Evolutionary conservation across 1,140 invertebrate species (phyloP), one percentile per base, ranked within the genome.

Genomic region (Diabrotica undecimpunctata): DNA sequence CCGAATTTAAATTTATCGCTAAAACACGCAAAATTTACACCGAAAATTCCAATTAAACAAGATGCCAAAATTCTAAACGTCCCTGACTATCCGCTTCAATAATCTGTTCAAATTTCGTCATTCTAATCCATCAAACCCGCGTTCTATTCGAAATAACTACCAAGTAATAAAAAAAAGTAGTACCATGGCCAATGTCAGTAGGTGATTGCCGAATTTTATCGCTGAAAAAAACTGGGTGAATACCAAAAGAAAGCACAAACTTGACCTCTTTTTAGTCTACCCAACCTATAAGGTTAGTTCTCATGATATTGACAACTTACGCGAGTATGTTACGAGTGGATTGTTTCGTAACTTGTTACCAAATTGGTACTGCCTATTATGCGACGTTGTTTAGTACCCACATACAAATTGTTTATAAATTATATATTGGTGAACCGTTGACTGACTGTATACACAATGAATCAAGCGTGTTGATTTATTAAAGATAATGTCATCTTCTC

Each of bases 161-260:
- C 7, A 35, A n/a, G n/a, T 10, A 3, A 12, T 37, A 37, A 51
- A 50, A 11, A 25, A 7, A 61, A 61, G 37, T 61, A 61, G 59
- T 61, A 25, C 59, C 59, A 61, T 14, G 59, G 59, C 35, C 59
- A 61, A 61, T 61, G 59, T 61, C 52, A 52, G 59, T 61, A 52
- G 59, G 59, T 61, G 59, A 61, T 52, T 61, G 59, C 59, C 59
- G 46, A 61, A 52, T 61, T 61, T 61, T 61, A 35, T 46, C 2
- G 41, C 41, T 46, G 41, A 46, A 46, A 46, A n/a, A 46, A 46
- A 46, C 41, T 46, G 41, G 41, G 41, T 46, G 41, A 46, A 46
- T 46, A 46, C 41, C 41, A 46, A 46, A 46, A 46, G 41, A n/a
- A 46, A 46, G 41, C 41, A 46, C 41, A 46, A 46, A 46, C 41